Percentiles rank a stretch among this genome's conserved stretches.
These are phyloP conservation scores for Phylloscopus trochilus DNA, from an alignment of 2,113 vertebrate genomes.

Conservation along the genomic window DNA sequence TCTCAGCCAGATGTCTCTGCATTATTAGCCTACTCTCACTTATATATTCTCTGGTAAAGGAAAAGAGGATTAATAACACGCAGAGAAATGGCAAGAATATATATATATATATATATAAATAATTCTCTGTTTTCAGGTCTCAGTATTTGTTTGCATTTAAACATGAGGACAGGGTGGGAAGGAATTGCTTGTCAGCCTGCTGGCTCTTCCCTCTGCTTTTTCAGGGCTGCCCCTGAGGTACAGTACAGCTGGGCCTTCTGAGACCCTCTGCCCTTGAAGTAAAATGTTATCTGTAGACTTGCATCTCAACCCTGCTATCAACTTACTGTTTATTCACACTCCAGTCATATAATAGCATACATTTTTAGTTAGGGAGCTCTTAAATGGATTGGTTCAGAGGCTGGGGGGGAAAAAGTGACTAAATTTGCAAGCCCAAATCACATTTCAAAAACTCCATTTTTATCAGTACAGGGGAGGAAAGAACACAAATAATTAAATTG, in stretches of 20 bases:
- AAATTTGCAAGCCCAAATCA: background rate
- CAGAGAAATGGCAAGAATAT: background rate
- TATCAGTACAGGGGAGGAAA: background rate
- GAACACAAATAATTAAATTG: background rate
- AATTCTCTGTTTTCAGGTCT: background rate
- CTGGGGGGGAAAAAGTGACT: background rate
- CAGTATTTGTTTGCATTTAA: conserved; percentile 11
- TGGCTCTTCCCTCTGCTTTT: background rate
- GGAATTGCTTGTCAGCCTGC: background rate
- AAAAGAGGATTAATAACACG: conserved; percentile 15
- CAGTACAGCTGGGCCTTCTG: background rate
- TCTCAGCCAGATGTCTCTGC: conserved; percentile 49
- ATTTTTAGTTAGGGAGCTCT: background rate
- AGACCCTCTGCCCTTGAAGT: background rate
- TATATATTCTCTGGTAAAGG: background rate
- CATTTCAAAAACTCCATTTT: background rate
- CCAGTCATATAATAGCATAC: background rate
- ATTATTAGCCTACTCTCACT: background rate
- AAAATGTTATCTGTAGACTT: conserved; percentile 16
- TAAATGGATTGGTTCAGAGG: background rate
- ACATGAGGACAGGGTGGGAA: background rate
- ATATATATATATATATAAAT: background rate
- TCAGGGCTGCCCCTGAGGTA: background rate
- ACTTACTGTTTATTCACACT: background rate
- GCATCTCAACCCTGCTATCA: background rate